Evolutionary conservation across 2,113 vertebrate genomes (phyloP).

Genomic region (Syrmaticus mikado): DNA sequence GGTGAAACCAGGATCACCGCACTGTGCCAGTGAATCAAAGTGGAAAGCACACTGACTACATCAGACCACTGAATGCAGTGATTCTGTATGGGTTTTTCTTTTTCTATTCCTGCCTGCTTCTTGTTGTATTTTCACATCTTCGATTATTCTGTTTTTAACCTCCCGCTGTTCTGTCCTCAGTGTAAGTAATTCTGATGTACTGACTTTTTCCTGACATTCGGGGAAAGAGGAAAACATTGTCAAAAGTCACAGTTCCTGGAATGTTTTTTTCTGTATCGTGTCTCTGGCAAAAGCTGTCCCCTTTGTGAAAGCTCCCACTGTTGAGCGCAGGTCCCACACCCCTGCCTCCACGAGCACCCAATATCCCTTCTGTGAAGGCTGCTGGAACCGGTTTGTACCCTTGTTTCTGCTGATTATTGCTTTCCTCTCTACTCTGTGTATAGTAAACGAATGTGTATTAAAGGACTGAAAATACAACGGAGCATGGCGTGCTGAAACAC

Average conservation of each 20-base stretch:
- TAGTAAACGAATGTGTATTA: constrained; percentile 51
- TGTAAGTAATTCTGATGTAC: constrained; percentile 31
- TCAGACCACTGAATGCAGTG: background rate
- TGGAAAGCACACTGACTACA: background rate
- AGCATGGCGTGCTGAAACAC: background rate
- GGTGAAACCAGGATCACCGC: rapidly evolving
- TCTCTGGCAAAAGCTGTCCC: background rate
- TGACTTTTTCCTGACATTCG: background rate
- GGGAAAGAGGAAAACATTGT: constrained; percentile 1
- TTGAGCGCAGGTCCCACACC: background rate
- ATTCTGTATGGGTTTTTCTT: background rate
- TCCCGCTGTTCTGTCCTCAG: background rate
- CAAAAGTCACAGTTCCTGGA: background rate
- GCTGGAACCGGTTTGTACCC: constrained; percentile 38
- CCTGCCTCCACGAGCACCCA: background rate
- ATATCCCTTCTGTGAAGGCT: constrained; percentile 71
- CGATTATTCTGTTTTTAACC: constrained; percentile 31
- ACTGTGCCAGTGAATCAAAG: background rate
- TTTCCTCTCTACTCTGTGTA: constrained; percentile 25
- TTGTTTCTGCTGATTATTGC: background rate
- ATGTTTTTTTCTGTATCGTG: background rate
- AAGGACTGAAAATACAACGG: constrained; percentile 58
- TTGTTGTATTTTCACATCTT: constrained; percentile 13
- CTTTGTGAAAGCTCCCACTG: constrained; percentile 33
- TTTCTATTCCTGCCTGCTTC: background rate